phyloP scores from a whole-genome alignment of 2,888 invertebrate genomes.

The Eulithis testata region DNA sequence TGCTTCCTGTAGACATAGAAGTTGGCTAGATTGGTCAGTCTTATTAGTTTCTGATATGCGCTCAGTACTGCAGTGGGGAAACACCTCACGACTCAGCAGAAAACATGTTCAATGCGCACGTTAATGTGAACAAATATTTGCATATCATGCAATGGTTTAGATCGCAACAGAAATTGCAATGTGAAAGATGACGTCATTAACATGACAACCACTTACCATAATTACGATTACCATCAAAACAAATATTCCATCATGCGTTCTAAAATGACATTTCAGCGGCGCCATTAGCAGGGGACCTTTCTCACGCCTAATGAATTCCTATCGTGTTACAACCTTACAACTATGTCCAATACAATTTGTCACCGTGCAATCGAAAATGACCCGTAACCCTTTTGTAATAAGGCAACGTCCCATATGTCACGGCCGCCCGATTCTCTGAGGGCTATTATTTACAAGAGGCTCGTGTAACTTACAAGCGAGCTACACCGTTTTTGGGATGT shows the following conservation, averaged over 20 bases:
- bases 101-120: too few relatives aligned
- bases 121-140: too few relatives aligned
- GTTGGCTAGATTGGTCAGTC: constrained; percentile 5
- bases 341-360: constrained; percentile 51
- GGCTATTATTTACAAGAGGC: constrained; percentile 58
- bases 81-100: too few relatives aligned
- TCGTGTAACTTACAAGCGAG: constrained; percentile 60
- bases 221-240: constrained; percentile 33
- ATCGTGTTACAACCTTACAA: constrained; percentile 53
- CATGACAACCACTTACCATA: constrained; percentile 30
- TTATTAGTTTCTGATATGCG: not conserved
- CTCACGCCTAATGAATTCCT: constrained; percentile 69
- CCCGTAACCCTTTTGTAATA: constrained; percentile 42
- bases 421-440: constrained; percentile 37
- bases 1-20: constrained; percentile 19
- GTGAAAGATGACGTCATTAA: not conserved
- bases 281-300: constrained; percentile 55
- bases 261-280: constrained; percentile 54
- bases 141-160: too few relatives aligned
- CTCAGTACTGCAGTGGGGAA: too few relatives aligned
- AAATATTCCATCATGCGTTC: constrained; percentile 39
- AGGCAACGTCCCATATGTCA: constrained; percentile 34
- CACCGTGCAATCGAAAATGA: constrained; percentile 42
- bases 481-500: constrained; percentile 57
- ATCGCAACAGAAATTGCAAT: too few relatives aligned